Evolutionary conservation across 2,888 invertebrate genomes (phyloP).

Genomic region (Athalia circularis): DNA sequence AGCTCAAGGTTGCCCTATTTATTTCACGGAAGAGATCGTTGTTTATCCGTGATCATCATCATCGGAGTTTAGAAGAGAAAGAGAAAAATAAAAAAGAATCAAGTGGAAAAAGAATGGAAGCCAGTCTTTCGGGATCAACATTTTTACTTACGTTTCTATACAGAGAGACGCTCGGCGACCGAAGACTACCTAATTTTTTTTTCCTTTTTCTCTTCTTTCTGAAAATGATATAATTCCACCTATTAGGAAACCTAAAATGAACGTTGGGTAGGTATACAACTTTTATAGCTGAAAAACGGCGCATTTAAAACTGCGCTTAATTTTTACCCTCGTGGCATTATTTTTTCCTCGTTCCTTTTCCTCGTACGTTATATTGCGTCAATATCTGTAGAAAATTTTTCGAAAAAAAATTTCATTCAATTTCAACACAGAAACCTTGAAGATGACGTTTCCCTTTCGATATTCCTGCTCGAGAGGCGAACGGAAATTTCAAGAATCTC

Average conservation of each 20-base stretch:
- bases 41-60: slow-evolving; percentile 38
- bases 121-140: neutral
- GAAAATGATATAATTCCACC: slow-evolving; percentile 37
- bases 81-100: neutral
- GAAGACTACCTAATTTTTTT: slow-evolving; percentile 16
- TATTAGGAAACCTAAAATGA: slow-evolving; percentile 1
- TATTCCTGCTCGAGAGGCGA: slow-evolving; percentile 1
- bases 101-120: neutral
- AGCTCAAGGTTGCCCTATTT: slow-evolving; percentile 60
- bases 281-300: neutral
- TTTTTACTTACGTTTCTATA: slow-evolving; percentile 17
- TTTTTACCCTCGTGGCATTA: too few species aligned
- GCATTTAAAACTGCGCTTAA: neutral
- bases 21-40: slow-evolving; percentile 58
- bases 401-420: neutral
- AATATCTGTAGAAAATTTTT: neutral
- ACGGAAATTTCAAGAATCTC: too few species aligned
- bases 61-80: slow-evolving; percentile 14
- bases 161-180: neutral
- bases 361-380: neutral
- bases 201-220: too few species aligned
- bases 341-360: too few species aligned
- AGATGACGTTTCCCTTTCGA: slow-evolving; percentile 13
- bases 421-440: slow-evolving; percentile 1
- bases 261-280: neutral